Conservation (phyloP, 2,888 invertebrate genomes). For the Smittia sp. region DNA sequence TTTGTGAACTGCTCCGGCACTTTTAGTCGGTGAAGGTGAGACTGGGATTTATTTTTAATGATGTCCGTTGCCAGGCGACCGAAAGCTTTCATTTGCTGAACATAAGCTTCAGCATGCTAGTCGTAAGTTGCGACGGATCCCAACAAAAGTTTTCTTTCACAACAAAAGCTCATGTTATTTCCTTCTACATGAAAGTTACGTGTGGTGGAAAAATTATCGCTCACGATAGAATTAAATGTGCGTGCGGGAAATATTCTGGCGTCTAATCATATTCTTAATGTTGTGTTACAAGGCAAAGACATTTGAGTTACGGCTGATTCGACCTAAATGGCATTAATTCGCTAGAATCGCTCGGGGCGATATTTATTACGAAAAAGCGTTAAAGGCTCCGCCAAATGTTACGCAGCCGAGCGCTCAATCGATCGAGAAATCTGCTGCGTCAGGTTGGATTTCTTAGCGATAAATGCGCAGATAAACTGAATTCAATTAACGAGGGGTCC, state of each 20-base stretch:
- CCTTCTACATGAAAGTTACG: constrained; percentile 4
- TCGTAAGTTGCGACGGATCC: not conserved
- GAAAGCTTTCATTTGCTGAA: too few species aligned
- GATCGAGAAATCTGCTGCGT: too few species aligned
- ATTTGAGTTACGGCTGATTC: not conserved
- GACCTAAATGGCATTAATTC: not conserved
- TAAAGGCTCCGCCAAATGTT: not conserved
- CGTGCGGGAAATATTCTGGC: constrained; percentile 34
- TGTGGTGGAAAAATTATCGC: constrained; percentile 35
- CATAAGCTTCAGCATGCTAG: too few species aligned
- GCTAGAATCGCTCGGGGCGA: not conserved
- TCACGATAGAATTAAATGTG: constrained; percentile 37
- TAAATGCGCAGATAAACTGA: not conserved
- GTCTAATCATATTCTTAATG: constrained; percentile 36
- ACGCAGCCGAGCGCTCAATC: too few species aligned
- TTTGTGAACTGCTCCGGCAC: too few species aligned
- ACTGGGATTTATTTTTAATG: too few species aligned
- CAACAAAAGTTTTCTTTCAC: not conserved
- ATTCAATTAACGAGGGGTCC: not conserved
- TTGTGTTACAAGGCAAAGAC: constrained; percentile 25
- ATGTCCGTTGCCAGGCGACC: too few species aligned
- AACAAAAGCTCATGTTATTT: not conserved
- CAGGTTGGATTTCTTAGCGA: too few species aligned
- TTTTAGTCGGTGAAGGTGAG: too few species aligned
- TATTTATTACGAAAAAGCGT: not conserved